Evolutionary conservation across 2,888 invertebrate genomes (phyloP).

Genomic region (Chrysolina americana): DNA sequence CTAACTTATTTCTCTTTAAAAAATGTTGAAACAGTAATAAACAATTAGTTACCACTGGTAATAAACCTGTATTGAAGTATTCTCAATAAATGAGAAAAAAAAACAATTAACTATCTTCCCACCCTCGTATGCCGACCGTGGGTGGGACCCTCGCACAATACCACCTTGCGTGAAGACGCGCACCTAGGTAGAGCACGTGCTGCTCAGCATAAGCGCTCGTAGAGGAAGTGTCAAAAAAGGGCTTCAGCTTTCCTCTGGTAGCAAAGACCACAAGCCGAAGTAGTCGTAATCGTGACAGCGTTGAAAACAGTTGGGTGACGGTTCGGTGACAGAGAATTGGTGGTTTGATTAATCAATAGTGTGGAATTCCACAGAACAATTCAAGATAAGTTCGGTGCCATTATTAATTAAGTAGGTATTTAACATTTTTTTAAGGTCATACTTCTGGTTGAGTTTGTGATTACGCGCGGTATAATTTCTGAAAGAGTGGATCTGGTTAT

Average conservation of each 20-base stretch:
- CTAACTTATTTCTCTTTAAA: too few species aligned
- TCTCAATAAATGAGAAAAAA: too few species aligned
- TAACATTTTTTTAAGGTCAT: background rate
- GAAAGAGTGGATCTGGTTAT: too few species aligned
- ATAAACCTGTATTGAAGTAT: background rate
- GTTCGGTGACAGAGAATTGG: slow-evolving; percentile 35
- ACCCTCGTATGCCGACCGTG: slow-evolving; percentile 37
- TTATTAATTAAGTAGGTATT: background rate
- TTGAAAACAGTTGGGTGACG: slow-evolving; percentile 43
- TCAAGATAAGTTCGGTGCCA: slow-evolving; percentile 12
- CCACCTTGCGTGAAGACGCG: slow-evolving; percentile 16
- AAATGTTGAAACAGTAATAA: too few species aligned
- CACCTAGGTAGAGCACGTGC: slow-evolving; percentile 25
- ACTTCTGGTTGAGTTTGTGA: too few species aligned
- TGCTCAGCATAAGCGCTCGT: slow-evolving; percentile 36
- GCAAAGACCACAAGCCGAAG: slow-evolving; percentile 29
- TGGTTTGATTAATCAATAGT: slow-evolving; percentile 26
- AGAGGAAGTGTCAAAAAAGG: slow-evolving; percentile 63
- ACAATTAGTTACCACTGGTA: too few species aligned
- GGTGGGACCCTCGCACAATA: slow-evolving; percentile 46
- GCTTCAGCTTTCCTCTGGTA: slow-evolving; percentile 29
- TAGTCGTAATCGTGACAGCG: slow-evolving; percentile 51
- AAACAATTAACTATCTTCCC: background rate
- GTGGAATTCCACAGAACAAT: slow-evolving; percentile 20
- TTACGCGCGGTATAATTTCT: too few species aligned